Evolutionary conservation across 2,888 invertebrate species (phyloP).

Genomic region (Apantesis nais): DNA sequence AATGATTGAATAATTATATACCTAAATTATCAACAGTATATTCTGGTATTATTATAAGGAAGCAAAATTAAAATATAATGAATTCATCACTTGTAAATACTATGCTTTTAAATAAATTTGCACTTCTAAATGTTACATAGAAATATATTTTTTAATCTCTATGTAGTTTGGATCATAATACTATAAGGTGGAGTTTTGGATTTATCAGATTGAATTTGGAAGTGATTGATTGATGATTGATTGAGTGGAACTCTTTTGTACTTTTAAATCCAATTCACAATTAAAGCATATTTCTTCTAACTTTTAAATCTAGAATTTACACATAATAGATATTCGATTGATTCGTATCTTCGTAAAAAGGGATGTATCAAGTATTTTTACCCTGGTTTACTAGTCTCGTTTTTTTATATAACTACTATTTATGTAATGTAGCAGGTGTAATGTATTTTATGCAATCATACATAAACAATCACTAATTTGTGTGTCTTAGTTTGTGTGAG

Average conservation of each 20-base stretch:
- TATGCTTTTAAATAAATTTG: no score
- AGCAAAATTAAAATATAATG: no score
- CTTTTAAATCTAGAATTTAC: neutral
- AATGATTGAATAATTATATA: neutral
- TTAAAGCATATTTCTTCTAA: neutral
- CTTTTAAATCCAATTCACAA: no score
- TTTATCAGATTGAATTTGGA: neutral
- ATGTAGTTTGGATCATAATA: no score
- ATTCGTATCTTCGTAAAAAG: neutral
- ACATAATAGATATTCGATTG: neutral
- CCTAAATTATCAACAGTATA: no score
- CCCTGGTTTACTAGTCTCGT: neutral
- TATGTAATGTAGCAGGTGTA: neutral
- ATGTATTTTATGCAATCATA: neutral
- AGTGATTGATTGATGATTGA: neutral
- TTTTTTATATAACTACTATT: constrained; percentile 1
- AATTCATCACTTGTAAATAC: no score
- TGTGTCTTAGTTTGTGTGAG: constrained; percentile 5
- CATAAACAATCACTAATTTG: neutral
- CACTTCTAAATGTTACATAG: no score
- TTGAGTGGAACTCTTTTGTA: no score
- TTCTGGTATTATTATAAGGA: no score
- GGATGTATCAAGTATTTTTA: neutral
- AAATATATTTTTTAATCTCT: no score
- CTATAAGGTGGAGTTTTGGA: no score